Percentiles rank a stretch among this genome's conserved stretches.
phyloP scores from a whole-genome alignment of 1,140 invertebrate genomes.

The Oryctes rhinoceros region DNA sequence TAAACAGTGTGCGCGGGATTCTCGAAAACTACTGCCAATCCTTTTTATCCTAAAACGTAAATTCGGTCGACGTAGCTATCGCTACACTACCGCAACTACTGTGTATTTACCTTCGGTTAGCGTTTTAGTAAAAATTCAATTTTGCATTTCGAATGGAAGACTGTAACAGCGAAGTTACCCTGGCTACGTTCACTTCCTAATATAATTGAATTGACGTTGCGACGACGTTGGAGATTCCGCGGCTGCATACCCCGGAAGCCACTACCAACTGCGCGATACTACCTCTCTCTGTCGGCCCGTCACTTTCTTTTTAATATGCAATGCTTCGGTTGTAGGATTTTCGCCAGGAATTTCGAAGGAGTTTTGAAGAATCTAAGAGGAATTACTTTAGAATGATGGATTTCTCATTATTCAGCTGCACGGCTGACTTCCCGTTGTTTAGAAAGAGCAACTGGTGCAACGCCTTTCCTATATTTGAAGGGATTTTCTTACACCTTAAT shows the following conservation, averaged over 20 bases:
- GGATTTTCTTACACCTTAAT: too few relatives aligned
- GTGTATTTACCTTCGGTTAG: slow-evolving; percentile 19
- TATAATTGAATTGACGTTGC: slow-evolving; percentile 17
- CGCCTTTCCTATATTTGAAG: too few relatives aligned
- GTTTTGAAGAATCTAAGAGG: neutral
- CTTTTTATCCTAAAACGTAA: too few relatives aligned
- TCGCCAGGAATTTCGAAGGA: neutral
- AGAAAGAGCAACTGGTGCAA: too few relatives aligned
- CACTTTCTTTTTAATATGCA: neutral
- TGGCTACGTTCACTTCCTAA: neutral
- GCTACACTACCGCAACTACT: neutral
- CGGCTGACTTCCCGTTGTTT: too few relatives aligned
- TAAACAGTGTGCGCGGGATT: too few relatives aligned
- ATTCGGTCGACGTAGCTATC: neutral
- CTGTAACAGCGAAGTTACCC: neutral
- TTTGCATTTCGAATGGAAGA: slow-evolving; percentile 10
- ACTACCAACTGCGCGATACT: neutral
- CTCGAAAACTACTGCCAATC: too few relatives aligned
- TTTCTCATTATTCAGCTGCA: neutral
- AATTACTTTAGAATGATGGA: slow-evolving; percentile 14
- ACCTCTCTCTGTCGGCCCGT: neutral
- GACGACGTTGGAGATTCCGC: neutral
- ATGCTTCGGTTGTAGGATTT: neutral
- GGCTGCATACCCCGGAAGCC: neutral
- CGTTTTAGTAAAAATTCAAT: slow-evolving; percentile 33